Conservation (phyloP, 2,888 invertebrate species). For the Timandra comae region DNA sequence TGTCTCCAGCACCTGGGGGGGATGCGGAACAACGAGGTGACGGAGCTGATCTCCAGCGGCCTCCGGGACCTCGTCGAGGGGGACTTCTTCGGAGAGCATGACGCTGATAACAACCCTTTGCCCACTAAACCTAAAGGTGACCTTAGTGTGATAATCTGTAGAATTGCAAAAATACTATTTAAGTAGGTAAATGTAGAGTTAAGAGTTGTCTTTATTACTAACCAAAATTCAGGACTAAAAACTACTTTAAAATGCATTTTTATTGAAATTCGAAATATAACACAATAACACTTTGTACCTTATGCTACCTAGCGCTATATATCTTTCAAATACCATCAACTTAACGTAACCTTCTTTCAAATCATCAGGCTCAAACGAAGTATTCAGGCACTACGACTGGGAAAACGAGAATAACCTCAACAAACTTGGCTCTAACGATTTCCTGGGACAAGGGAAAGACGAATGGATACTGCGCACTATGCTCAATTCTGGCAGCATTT, state of each 20-base stretch:
- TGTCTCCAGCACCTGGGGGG: constrained; percentile 57
- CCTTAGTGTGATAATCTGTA: too few relatives aligned
- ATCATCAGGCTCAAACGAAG: constrained; percentile 1
- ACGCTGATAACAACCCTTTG: constrained; percentile 45
- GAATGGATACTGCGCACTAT: constrained; percentile 62
- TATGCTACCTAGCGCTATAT: too few relatives aligned
- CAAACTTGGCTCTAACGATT: constrained; percentile 56
- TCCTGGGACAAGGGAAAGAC: constrained; percentile 56
- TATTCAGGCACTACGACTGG: constrained; percentile 44
- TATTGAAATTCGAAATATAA: too few relatives aligned
- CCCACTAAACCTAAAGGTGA: constrained; percentile 56
- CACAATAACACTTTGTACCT: too few relatives aligned
- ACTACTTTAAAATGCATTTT: too few relatives aligned
- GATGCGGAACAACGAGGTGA: constrained; percentile 57
- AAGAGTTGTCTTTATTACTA: too few relatives aligned
- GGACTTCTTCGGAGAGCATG: constrained; percentile 53
- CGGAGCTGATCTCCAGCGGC: constrained; percentile 62
- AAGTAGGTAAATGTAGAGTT: background rate
- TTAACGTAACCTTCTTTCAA: too few relatives aligned
- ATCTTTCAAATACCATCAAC: too few relatives aligned
- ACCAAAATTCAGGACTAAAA: too few relatives aligned
- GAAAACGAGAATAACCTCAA: constrained; percentile 55
- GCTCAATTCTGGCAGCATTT: constrained; percentile 58
- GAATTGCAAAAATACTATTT: too few relatives aligned
- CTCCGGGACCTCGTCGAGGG: constrained; percentile 63